Base-by-base conservation (phyloP, 1,140 invertebrate genomes). In the Drosophila kohkoa region DNA sequence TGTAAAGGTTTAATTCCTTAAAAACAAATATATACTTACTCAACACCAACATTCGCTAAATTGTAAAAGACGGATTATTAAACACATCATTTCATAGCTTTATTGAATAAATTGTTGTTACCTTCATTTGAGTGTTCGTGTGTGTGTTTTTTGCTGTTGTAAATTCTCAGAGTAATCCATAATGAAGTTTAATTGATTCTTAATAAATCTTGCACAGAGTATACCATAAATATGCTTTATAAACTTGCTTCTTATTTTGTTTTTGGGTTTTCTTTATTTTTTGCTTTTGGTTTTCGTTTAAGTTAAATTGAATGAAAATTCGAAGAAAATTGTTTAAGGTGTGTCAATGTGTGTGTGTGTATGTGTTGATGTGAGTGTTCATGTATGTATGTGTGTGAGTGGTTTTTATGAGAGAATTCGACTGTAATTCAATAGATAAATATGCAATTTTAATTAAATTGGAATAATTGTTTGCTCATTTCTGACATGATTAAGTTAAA, bases 31-130 rank as follows among this genome's bases (percentile, higher is more conserved):
- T 43, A 43, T 43, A 43, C 41, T 43, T 43, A 43, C 41, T 43
- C 11, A 43, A 13, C 3, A 2, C 11, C 6, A 3, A 38, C 35
- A 38, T 1, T 38, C 1, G 8, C 2, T 8, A 10, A 43, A 13
- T n/a, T 43, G 4, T 13, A 43, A 41, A 59, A 46, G 4, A 59
- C 38, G 41, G 52, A 16, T 7, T 5, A 73, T 88, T 88, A 88
- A 87, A 87, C 83, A 87, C 83, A 87, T 87, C 80, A 88, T 88
- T 88, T 88, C 77, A 87, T 87, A 87, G 83, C 83, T 87, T 87
- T 87, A 87, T 87, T 87, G 83, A 87, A 87, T 87, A 83, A 87
- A 88, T 87, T 83, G 76, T 67, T 38, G 25, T 67, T 58, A 35
- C 30, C 58, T 55, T 70, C 64, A 48, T 75, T 41, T 65, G 58